Conservation (phyloP, 2,797 vertebrate species). For the Bovichtus diacanthus region DNA sequence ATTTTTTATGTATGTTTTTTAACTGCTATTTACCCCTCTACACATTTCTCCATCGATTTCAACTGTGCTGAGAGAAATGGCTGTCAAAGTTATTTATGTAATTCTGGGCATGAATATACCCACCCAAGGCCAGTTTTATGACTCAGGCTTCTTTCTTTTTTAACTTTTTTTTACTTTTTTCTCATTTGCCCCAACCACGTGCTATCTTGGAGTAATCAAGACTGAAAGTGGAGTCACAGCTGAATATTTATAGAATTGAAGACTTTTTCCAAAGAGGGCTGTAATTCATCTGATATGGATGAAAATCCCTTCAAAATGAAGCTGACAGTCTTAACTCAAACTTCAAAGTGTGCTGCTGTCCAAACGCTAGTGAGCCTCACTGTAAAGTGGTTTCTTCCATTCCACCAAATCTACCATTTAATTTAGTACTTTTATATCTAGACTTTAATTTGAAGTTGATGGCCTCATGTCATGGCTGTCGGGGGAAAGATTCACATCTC, state of each 20-base stretch:
- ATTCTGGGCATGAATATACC: constrained; percentile 42
- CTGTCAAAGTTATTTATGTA: constrained; percentile 49
- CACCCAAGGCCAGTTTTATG: constrained; percentile 49
- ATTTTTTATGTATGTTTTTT: not conserved
- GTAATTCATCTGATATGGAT: constrained; percentile 59
- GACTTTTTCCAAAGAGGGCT: constrained; percentile 43
- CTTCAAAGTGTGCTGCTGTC: constrained; percentile 34
- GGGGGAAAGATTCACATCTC: not conserved
- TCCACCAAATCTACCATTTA: constrained; percentile 24
- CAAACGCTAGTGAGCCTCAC: constrained; percentile 25
- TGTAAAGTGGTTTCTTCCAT: constrained; percentile 23
- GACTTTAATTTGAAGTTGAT: constrained; percentile 28
- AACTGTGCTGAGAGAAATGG: constrained; percentile 19
- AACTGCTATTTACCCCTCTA: not conserved
- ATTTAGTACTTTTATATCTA: constrained; percentile 36
- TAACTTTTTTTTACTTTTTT: constrained; percentile 4
- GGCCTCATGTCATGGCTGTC: constrained; percentile 11
- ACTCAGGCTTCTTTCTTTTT: constrained; percentile 49
- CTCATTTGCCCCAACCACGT: constrained; percentile 38
- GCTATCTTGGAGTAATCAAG: constrained; percentile 46
- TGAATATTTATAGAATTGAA: constrained; percentile 64
- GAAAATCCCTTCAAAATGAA: constrained; percentile 61
- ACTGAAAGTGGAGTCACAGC: constrained; percentile 39
- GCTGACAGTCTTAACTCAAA: constrained; percentile 44
- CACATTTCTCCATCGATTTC: not conserved